phyloP scores from a whole-genome alignment of 2,113 vertebrate genomes.

The Sylvietta virens region DNA sequence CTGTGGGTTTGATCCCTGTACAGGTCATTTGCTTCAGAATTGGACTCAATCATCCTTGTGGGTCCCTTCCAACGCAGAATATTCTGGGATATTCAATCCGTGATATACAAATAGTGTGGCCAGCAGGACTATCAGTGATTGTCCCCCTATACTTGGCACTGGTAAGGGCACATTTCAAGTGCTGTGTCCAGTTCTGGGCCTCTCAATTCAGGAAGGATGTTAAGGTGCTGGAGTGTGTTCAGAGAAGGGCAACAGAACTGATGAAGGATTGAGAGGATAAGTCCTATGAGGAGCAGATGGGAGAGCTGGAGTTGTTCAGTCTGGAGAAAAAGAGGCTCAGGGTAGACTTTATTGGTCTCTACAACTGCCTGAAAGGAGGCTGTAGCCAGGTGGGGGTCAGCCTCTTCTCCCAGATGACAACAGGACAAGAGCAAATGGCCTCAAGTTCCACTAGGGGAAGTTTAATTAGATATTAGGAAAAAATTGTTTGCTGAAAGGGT shows the following conservation, averaged over 20 bases:
- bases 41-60: not conserved
- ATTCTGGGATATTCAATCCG: not conserved
- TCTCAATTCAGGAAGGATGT: not conserved
- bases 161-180: not conserved
- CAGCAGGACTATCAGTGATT: not conserved
- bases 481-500: not conserved
- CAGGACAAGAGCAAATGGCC: not conserved
- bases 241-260: not conserved
- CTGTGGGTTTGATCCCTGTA: not conserved
- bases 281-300: not conserved
- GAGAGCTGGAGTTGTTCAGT: not conserved
- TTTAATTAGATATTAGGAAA: not conserved
- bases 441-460: not conserved
- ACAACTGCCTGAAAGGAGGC: not conserved
- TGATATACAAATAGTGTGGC: not conserved
- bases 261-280: not conserved
- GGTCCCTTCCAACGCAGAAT: not conserved
- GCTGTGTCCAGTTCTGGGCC: not conserved
- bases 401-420: not conserved
- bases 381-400: not conserved
- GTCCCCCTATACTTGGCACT: fast-evolving
- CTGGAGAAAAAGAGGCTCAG: not conserved
- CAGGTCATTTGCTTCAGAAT: not conserved
- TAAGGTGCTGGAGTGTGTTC: not conserved
- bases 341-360: not conserved